Evolutionary conservation across 2,888 invertebrate genomes (phyloP), one percentile per base, ranked within the genome.

Genomic region (Cosmorhoe ocellata): DNA sequence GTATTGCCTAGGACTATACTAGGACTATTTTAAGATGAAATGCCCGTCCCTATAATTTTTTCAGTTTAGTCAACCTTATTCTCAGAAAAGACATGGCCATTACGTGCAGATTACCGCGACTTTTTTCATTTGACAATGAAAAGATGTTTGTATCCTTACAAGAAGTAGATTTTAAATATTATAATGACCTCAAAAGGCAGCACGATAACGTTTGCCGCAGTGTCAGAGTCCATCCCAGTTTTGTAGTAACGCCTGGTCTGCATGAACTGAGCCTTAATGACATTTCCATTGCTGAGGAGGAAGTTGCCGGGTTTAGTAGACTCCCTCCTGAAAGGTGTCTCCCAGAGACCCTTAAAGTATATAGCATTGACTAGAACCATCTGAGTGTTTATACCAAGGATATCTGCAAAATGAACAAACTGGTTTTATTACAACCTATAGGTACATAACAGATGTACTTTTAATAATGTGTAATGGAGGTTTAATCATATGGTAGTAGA

Each of bases 281-380:
- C 72, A n/a, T 72, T 64, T 0, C 84, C 82, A 27, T 80, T 78
- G 27, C 76, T 74, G 0, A 91, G 69, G 49, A 89, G 74, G 76
- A 96, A 96, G 9, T 81, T 78, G 5, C 81, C 87, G 0, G 71
- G 56, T 40, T 64, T 65, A 0, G 95, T 95, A 0, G 84, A 66
- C 38, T 91, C 83, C 12, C 80, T 74, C 4, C 91, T 85, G 70
- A 96, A 96, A 39, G 91, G 92, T 28, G 90, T 81, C 14, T 91
- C 81, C 95, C 95, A 96, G 0, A 91, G 69, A 0, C 95, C 95
- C 76, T 95, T 94, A 88, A 95, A 95, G 79, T 92, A 95, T 13
- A 95, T 79, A 1, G 94, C 94, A 66, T 94, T 96, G 3, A 93
- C 87, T 26, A 94, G 70, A 4, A 95, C 74, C 79, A 95, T 74